A percentile compares a stretch with the other conserved stretches of the same genome.
Evolutionary conservation across 2,888 invertebrate species (phyloP).

Genomic region (Napeogenes sylphis): DNA sequence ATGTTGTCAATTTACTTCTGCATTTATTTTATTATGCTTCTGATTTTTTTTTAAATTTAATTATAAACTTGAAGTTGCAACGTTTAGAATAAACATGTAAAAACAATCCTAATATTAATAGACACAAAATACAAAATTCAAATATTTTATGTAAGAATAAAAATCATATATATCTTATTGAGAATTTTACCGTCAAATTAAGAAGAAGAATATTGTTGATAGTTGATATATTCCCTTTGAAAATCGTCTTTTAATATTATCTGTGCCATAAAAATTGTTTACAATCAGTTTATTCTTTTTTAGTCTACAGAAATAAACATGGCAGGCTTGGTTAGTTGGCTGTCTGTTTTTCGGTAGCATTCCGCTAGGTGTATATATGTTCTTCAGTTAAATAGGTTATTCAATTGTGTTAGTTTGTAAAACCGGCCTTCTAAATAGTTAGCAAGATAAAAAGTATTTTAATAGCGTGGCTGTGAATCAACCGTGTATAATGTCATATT

Average conservation of each 20-base stretch:
- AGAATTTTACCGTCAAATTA: no score
- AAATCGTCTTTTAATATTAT: neutral
- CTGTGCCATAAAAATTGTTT: conserved; percentile 7
- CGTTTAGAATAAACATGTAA: no score
- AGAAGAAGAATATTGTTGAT: no score
- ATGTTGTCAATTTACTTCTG: no score
- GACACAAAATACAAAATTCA: no score
- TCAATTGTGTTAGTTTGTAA: conserved; percentile 37
- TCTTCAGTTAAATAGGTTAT: conserved; percentile 43
- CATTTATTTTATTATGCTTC: no score
- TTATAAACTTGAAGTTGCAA: no score
- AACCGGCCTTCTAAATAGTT: conserved; percentile 16
- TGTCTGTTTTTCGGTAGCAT: conserved; percentile 59
- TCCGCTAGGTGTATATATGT: conserved; percentile 37
- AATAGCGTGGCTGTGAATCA: conserved; percentile 39
- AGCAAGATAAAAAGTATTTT: conserved; percentile 3
- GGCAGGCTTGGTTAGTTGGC: conserved; percentile 46
- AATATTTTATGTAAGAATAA: no score
- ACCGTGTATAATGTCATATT: conserved; percentile 63
- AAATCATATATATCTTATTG: no score
- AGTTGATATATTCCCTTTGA: neutral
- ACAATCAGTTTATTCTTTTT: conserved; percentile 3
- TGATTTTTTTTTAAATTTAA: no score
- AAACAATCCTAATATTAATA: no score
- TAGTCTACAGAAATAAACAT: conserved; percentile 40